These are phyloP conservation scores for Menura novaehollandiae DNA, from an alignment of 2,113 vertebrate genomes.

Conservation along the genomic window DNA sequence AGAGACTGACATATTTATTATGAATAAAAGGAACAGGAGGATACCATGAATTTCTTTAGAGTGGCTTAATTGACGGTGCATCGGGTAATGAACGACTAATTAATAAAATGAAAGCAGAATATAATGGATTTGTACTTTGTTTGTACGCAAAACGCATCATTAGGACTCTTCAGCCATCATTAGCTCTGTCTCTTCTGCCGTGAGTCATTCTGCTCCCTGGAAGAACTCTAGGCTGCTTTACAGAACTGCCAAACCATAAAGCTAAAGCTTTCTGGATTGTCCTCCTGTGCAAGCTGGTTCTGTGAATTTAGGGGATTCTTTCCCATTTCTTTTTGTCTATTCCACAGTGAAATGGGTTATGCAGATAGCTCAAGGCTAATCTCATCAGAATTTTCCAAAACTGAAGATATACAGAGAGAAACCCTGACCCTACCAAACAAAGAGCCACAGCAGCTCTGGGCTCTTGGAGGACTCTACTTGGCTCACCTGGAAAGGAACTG, in stretches of 20 bases:
- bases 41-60: slow-evolving; percentile 11
- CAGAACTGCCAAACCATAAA: not conserved
- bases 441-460: not conserved
- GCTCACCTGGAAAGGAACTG: not conserved
- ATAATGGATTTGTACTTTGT: slow-evolving; percentile 37
- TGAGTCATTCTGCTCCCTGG: slow-evolving; percentile 18
- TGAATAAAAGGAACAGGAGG: not conserved
- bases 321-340: not conserved
- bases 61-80: slow-evolving; percentile 20
- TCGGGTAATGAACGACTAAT: slow-evolving; percentile 17
- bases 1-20: not conserved
- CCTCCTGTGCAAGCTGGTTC: not conserved
- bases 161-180: slow-evolving; percentile 8
- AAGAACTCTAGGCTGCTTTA: not conserved
- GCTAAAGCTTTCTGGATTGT: not conserved
- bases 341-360: not conserved
- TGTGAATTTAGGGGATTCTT: not conserved
- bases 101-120: slow-evolving; percentile 21
- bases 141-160: slow-evolving; percentile 46
- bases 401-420: not conserved
- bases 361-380: not conserved
- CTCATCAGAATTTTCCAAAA: not conserved
- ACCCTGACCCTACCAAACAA: not conserved
- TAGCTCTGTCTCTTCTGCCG: slow-evolving; percentile 19
- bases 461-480: not conserved